phyloP scores from a whole-genome alignment of 2,113 vertebrate genomes.

The Scartelaos histophorus region DNA sequence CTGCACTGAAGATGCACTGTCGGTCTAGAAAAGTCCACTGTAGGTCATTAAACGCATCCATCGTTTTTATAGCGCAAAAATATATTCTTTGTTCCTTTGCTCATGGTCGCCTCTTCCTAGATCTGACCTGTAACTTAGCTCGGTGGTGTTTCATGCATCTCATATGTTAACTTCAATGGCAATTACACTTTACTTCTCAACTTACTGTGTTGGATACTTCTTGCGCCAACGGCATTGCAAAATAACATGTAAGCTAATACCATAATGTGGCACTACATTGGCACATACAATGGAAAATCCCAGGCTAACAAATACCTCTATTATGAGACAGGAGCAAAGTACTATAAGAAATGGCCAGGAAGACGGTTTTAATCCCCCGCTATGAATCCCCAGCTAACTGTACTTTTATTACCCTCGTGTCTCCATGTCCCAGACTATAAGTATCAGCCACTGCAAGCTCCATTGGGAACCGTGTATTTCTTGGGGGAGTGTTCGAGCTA shows the following conservation, averaged over 20 bases:
- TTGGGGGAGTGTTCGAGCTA: constrained; percentile 20
- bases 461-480: constrained; percentile 11
- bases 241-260: not conserved
- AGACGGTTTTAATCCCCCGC: constrained; percentile 23
- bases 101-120: no score
- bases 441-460: constrained; percentile 28
- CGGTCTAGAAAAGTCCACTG: no score
- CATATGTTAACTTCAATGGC: no score
- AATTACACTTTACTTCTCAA: no score
- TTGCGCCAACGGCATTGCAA: not conserved
- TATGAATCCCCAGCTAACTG: constrained; percentile 9
- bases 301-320: not conserved
- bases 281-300: not conserved
- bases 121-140: no score
- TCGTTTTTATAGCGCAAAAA: no score
- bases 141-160: no score
- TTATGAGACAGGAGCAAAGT: constrained; percentile 23
- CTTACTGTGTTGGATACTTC: not conserved
- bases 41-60: no score
- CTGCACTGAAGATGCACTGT: no score
- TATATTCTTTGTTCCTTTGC: no score
- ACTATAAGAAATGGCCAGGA: constrained; percentile 25
- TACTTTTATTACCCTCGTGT: constrained; percentile 42
- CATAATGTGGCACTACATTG: not conserved
- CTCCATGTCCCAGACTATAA: constrained; percentile 34